Percentiles rank a stretch among this genome's conserved stretches.
Conservation (phyloP, 64 coral and sea anemone species). For the Pachyseris speciosa region DNA sequence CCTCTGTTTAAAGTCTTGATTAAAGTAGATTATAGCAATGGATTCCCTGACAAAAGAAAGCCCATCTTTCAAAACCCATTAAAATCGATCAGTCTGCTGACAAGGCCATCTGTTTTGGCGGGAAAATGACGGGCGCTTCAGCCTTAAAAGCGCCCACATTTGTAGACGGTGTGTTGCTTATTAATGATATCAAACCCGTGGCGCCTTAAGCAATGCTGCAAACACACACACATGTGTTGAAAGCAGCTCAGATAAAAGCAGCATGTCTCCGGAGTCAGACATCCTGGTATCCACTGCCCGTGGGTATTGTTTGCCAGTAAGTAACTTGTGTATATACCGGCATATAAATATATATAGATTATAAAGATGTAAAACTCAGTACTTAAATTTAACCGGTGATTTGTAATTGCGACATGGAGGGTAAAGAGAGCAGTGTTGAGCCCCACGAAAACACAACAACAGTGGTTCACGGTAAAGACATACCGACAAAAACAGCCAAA, state of each 20-base stretch:
- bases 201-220: constrained; percentile 43
- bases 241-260: constrained; percentile 34
- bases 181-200: neutral
- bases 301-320: constrained; percentile 38
- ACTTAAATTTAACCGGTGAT: neutral
- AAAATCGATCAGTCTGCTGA: neutral
- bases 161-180: neutral
- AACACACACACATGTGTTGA: constrained; percentile 44
- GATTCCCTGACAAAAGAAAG: neutral
- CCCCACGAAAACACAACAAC: neutral
- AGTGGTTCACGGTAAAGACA: neutral
- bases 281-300: constrained; percentile 38
- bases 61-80: neutral
- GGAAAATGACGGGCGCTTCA: neutral
- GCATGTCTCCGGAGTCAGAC: constrained; percentile 47
- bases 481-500: neutral
- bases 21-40: neutral
- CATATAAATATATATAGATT: neutral
- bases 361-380: neutral
- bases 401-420: neutral
- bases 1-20: neutral
- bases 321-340: neutral
- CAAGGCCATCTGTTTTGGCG: constrained; percentile 19
- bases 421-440: neutral
- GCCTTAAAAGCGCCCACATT: neutral